These are phyloP conservation scores for Myotis yumanensis DNA, from an alignment of 2,113 vertebrate species.

Conservation along the genomic window DNA sequence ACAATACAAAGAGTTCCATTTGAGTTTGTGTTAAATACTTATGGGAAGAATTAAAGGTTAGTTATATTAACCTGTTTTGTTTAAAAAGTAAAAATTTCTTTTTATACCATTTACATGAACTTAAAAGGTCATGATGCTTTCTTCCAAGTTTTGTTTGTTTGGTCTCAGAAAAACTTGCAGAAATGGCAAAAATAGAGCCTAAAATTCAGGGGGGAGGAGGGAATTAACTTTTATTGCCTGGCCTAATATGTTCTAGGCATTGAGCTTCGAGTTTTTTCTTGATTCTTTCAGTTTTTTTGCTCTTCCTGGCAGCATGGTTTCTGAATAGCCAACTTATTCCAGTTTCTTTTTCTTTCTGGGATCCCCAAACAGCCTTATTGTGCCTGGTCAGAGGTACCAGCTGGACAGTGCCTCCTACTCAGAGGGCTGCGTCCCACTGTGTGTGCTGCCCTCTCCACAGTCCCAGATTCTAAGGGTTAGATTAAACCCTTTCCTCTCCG, in stretches of 20 bases:
- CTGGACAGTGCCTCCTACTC: rapidly evolving
- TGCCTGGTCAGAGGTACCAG: background rate
- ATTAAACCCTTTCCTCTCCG: background rate
- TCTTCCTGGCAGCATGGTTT: background rate
- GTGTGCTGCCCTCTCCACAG: rapidly evolving
- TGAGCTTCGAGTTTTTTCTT: background rate
- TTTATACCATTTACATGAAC: background rate
- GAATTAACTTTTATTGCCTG: background rate
- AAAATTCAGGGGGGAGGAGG: background rate
- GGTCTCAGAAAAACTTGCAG: background rate
- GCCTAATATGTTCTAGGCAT: background rate
- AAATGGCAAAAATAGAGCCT: background rate
- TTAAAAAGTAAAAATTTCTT: background rate
- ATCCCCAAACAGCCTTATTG: background rate
- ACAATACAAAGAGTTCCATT: background rate
- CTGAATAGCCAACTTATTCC: background rate
- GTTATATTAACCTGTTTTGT: background rate
- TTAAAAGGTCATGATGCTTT: background rate
- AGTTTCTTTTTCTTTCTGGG: background rate
- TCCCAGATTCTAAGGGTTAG: background rate
- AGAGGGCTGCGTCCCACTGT: background rate
- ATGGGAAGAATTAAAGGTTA: background rate
- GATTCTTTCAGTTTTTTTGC: background rate
- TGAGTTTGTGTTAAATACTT: background rate
- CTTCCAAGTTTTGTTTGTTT: background rate